Evolutionary conservation across 2,888 invertebrate species (phyloP).

Genomic region (Plebejus argus): DNA sequence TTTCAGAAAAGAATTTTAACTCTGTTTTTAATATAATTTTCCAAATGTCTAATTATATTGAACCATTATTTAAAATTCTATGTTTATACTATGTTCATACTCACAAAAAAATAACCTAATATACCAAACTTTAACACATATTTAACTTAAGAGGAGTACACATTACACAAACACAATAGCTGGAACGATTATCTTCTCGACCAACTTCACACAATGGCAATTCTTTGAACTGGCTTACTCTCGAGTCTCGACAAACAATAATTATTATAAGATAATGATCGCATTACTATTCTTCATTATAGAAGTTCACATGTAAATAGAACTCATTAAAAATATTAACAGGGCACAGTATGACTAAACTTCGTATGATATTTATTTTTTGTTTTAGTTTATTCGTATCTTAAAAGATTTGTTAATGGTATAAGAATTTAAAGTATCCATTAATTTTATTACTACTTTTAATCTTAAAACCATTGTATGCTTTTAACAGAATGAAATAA

Average conservation of each 20-base stretch:
- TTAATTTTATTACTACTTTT: not conserved
- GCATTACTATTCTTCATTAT: not conserved
- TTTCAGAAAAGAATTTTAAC: no score
- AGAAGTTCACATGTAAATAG: not conserved
- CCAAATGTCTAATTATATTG: no score
- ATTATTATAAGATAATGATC: conserved; percentile 13
- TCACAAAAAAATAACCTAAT: not conserved
- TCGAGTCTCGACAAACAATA: conserved; percentile 23
- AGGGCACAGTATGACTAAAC: not conserved
- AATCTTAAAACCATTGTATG: not conserved
- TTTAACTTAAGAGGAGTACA: not conserved
- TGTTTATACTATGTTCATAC: not conserved
- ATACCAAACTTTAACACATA: not conserved
- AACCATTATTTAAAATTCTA: no score
- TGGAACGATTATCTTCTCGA: conserved; percentile 16
- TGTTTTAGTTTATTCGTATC: no score
- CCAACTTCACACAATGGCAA: conserved; percentile 18
- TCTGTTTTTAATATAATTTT: no score
- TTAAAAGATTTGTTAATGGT: not conserved
- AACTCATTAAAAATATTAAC: not conserved
- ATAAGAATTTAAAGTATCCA: not conserved
- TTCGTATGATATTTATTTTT: no score
- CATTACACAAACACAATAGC: conserved; percentile 5
- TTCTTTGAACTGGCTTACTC: conserved; percentile 20
- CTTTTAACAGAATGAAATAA: no score